Percentiles rank a stretch among this genome's conserved stretches.
phyloP scores from a whole-genome alignment of 2,797 vertebrate species.

The Sciurus carolinensis region DNA sequence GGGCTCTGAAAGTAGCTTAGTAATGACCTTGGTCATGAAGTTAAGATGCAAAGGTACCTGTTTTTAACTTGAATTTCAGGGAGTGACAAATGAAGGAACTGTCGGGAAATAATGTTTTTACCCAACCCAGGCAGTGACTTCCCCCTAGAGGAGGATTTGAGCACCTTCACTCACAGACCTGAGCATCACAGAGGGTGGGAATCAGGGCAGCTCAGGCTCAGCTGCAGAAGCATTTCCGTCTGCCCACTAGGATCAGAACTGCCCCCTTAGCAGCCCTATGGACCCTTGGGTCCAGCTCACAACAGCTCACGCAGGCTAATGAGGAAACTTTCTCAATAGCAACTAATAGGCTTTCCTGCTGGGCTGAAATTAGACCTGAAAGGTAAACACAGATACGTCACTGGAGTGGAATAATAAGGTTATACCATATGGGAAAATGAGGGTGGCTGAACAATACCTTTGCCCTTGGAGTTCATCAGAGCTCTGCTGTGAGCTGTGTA shows the following conservation, averaged over 20 bases:
- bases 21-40: not conserved
- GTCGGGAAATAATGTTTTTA: slow-evolving; percentile 7
- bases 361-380: slow-evolving; percentile 71
- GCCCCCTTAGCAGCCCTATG: not conserved
- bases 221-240: not conserved
- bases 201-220: not conserved
- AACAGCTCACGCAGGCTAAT: slow-evolving; percentile 22
- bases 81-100: not conserved
- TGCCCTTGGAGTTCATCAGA: slow-evolving; percentile 52
- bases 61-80: slow-evolving; percentile 62
- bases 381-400: slow-evolving; percentile 68
- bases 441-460: not conserved
- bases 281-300: not conserved
- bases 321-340: slow-evolving; percentile 62
- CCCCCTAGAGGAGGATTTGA: slow-evolving; percentile 12
- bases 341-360: slow-evolving; percentile 60
- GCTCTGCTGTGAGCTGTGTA: not conserved
- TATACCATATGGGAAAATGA: not conserved
- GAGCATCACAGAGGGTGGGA: not conserved
- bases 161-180: not conserved
- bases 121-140: not conserved
- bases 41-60: not conserved
- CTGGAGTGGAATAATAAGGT: slow-evolving; percentile 69
- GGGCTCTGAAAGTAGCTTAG: not conserved
- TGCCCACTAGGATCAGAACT: not conserved